These are phyloP conservation scores for Mycteria americana DNA, from an alignment of 2,797 vertebrate genomes.

Conservation along the genomic window DNA sequence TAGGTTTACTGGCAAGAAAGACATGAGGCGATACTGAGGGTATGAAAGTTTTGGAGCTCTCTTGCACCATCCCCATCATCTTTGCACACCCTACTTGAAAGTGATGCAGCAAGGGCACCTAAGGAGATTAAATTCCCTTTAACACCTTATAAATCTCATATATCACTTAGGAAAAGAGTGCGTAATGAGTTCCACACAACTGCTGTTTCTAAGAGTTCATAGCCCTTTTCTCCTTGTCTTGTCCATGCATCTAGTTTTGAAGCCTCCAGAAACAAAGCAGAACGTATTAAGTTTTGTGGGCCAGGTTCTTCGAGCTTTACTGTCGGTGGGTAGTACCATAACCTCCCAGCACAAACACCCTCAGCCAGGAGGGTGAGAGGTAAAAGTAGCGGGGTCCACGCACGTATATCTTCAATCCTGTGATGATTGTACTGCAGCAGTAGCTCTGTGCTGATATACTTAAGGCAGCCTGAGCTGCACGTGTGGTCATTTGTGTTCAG, in stretches of 20 bases:
- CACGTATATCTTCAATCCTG: background rate
- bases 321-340: background rate
- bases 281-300: background rate
- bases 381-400: background rate
- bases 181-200: background rate
- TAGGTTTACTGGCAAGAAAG: background rate
- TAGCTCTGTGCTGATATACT: background rate
- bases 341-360: background rate
- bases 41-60: background rate
- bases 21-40: fast-evolving
- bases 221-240: background rate
- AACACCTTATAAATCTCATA: background rate
- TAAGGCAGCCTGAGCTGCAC: background rate
- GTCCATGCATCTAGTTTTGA: background rate
- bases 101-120: background rate
- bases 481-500: background rate
- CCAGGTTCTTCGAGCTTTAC: background rate
- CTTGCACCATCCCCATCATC: background rate
- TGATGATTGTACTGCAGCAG: background rate
- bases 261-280: background rate
- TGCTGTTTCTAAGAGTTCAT: background rate
- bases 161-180: background rate
- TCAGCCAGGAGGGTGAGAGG: background rate
- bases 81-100: background rate
- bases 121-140: background rate